phyloP scores from a whole-genome alignment of 2,797 vertebrate species.

The Phoebastria nigripes region DNA sequence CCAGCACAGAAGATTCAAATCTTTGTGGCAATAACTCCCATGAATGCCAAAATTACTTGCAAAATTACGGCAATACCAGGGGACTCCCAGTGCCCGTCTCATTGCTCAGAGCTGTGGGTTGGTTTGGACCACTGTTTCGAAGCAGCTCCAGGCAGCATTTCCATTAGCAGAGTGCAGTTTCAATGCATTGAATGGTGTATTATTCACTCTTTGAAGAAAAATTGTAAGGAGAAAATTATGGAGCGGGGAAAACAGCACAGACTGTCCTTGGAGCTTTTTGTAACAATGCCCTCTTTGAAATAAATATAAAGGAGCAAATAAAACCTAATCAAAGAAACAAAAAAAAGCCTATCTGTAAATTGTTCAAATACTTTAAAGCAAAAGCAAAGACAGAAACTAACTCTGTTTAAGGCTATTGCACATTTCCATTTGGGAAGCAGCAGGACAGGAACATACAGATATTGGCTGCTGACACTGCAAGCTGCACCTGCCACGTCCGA shows the following conservation, averaged over 20 bases:
- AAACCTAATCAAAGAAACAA: background rate
- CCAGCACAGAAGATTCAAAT: background rate
- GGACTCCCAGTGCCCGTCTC: background rate
- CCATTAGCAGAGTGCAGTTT: background rate
- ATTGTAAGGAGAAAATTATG: conserved; percentile 6
- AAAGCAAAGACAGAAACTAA: background rate
- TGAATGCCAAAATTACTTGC: background rate
- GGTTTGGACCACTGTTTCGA: background rate
- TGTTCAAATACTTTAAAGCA: background rate
- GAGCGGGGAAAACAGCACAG: background rate
- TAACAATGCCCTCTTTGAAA: background rate
- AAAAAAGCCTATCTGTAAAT: background rate
- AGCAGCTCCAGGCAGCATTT: background rate
- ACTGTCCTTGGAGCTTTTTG: background rate
- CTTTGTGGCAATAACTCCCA: background rate
- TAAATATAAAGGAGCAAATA: conserved; percentile 4
- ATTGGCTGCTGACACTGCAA: background rate
- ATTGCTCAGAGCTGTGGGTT: background rate
- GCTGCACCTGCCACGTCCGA: background rate
- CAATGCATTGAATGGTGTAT: background rate
- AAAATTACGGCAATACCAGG: background rate
- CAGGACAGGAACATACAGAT: background rate
- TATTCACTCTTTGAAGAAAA: conserved; percentile 16
- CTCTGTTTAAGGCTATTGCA: background rate
- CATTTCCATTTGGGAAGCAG: background rate